A percentile compares a stretch with the other conserved stretches of the same genome.
Evolutionary conservation across 2,113 vertebrate species (phyloP).

Genomic region (Grallaria varia): DNA sequence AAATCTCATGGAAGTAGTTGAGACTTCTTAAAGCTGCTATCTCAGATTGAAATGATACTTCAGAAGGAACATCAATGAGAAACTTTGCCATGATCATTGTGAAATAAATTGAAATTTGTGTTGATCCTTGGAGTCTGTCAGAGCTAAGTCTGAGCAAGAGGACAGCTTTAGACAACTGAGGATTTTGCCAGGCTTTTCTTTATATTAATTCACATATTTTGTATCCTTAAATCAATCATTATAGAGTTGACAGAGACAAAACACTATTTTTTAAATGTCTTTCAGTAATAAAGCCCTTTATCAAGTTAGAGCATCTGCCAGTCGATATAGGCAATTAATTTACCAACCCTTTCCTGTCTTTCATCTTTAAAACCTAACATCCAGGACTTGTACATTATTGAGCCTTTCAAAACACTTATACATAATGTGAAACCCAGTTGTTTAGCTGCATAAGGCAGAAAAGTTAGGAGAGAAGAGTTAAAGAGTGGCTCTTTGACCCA

Average conservation of each 20-base stretch:
- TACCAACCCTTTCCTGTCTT: neutral
- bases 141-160: neutral
- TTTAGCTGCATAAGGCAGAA: neutral
- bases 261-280: neutral
- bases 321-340: neutral
- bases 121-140: neutral
- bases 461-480: neutral
- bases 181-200: neutral
- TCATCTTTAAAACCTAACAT: neutral
- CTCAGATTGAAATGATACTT: neutral
- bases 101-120: neutral
- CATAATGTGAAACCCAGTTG: neutral
- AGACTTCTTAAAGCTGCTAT: neutral
- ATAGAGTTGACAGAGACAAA: neutral
- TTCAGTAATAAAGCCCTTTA: neutral
- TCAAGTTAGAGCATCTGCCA: neutral
- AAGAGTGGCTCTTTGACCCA: neutral
- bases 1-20: neutral
- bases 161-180: neutral
- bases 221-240: neutral
- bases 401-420: neutral
- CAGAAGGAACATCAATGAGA: neutral
- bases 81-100: neutral
- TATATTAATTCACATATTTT: neutral
- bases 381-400: neutral